Base-by-base conservation (phyloP, 2,113 vertebrate species). In the Tragulus kanchil region DNA sequence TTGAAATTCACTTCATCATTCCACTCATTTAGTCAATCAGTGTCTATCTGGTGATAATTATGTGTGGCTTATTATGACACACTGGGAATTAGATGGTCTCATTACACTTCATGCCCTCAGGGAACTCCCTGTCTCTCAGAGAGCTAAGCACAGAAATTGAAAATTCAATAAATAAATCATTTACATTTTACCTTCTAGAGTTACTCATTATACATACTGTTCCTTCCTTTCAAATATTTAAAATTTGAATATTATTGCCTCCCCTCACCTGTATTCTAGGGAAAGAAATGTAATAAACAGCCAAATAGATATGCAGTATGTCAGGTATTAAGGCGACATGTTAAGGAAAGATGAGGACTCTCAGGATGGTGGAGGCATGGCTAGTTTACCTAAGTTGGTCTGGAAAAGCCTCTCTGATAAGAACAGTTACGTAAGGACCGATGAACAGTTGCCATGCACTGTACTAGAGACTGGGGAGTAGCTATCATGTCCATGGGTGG, bases 141-240 rank as follows among this genome's bases (percentile, higher is more conserved):
- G 42, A 88, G 50, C 26, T 82, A 17, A 85, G 45, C 21, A 50
- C 26, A 85, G 62, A 81, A 91, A 67, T 0, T 19, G 71, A 78
- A 94, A 77, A 84, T 75, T 52, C 42, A 83, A 83, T 50, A 92
- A 92, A 36, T 36, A 86, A 96, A 50, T 56, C 9, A 48, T 45
- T 93, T 93, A 3, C n/a, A 78, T 71, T 78, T 75, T 93, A 62
- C 50, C 15, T 12, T 78, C 54, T 73, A 50, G 52, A 85, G 42
- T 62, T 19, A 85, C 45, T 88, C 28, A 59, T 54, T 86, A 67
- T 59, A 84, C 8, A 25, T 48, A 62, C 90, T n/a, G 17, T 86
- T 2, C 59, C 36, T 85, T 90, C 11, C 28, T 94, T 89, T 94
- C 28, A 93, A 90, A 96, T 87, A 90, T 64, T 93, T 87, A 58